phyloP scores from a whole-genome alignment of 64 coral and sea anemone genomes.

The Orbicella faveolata region DNA sequence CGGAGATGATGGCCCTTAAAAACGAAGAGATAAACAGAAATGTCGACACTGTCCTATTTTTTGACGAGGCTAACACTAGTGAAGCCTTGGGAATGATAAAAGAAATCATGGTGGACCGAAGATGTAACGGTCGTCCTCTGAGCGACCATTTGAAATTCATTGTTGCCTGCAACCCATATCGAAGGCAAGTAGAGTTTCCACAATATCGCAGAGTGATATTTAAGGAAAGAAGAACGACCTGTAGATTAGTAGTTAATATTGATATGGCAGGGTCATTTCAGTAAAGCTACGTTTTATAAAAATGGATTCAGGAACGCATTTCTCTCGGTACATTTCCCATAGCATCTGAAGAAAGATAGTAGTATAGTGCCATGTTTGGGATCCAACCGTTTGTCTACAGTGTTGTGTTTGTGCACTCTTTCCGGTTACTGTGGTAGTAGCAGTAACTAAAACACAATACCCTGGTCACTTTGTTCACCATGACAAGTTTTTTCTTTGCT shows the following conservation, averaged over 20 bases:
- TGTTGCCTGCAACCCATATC: constrained; percentile 78
- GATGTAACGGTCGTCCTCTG: constrained; percentile 57
- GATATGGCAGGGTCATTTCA: background rate
- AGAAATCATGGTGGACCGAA: constrained; percentile 77
- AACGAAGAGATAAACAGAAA: constrained; percentile 2
- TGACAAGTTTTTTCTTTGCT: background rate
- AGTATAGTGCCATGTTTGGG: too few relatives aligned
- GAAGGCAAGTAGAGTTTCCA: constrained; percentile 19
- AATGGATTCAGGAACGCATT: too few relatives aligned
- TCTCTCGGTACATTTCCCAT: too few relatives aligned
- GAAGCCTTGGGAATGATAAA: constrained; percentile 74
- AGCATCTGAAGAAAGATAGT: too few relatives aligned
- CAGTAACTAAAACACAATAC: background rate
- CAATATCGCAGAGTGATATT: background rate
- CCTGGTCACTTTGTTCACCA: background rate
- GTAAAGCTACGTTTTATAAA: too few relatives aligned
- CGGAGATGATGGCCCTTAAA: constrained; percentile 42
- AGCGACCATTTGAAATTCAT: constrained; percentile 58
- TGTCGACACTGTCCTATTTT: constrained; percentile 68
- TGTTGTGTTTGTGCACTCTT: too few relatives aligned
- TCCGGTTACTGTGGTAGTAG: too few relatives aligned
- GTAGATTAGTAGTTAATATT: background rate
- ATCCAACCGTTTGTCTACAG: too few relatives aligned
- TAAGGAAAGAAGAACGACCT: background rate
- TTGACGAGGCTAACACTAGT: constrained; percentile 80